These are phyloP conservation scores for Oenanthe melanoleuca DNA, from an alignment of 2,113 vertebrate species.

Conservation along the genomic window DNA sequence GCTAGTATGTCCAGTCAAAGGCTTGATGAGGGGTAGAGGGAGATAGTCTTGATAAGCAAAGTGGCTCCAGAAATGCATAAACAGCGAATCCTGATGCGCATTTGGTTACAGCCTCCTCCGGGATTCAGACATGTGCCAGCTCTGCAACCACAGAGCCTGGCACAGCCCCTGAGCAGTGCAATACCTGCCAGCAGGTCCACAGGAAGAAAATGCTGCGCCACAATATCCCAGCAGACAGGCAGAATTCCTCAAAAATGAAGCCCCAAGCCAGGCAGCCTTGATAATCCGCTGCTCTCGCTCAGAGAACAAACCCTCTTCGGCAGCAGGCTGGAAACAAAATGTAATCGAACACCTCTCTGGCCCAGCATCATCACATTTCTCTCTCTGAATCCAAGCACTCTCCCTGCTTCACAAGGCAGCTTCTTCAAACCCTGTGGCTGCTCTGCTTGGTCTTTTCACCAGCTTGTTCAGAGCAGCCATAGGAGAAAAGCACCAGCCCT, in stretches of 20 bases:
- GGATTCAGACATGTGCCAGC: not conserved
- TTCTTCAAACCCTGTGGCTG: constrained; percentile 8
- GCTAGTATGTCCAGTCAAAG: not conserved
- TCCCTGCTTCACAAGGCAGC: not conserved
- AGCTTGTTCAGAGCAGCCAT: not conserved
- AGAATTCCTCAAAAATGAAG: not conserved
- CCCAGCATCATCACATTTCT: not conserved
- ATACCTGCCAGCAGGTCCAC: not conserved
- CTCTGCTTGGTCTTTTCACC: not conserved
- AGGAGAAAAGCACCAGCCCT: constrained; percentile 16
- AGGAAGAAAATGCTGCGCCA: not conserved
- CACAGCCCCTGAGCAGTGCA: not conserved
- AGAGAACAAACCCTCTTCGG: not conserved
- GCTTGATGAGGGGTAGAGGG: not conserved
- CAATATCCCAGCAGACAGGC: not conserved
- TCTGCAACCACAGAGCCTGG: not conserved
- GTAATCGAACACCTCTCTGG: not conserved
- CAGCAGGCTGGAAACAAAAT: not conserved
- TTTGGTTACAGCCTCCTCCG: not conserved
- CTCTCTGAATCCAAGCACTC: not conserved
- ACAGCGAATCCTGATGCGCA: not conserved
- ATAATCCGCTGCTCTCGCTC: not conserved
- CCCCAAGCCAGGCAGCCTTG: not conserved
- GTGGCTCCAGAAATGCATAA: not conserved
- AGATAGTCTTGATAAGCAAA: not conserved